phyloP scores from a whole-genome alignment of 2,888 invertebrate genomes.

The Pteria penguin region DNA sequence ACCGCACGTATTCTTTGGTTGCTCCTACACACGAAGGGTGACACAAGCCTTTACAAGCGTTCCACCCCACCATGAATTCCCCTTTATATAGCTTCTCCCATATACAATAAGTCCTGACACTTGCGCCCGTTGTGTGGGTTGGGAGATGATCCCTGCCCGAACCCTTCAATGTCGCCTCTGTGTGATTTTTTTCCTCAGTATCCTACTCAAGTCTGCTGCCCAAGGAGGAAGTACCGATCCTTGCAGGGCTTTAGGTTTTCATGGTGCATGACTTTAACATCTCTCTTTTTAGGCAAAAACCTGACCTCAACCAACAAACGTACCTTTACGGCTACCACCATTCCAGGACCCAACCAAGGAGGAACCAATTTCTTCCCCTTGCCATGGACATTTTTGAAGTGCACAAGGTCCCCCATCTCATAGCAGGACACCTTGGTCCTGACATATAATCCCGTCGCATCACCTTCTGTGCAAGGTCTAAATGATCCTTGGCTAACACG shows the following conservation, averaged over 20 bases:
- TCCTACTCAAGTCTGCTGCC: not conserved
- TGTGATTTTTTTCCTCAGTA: no score
- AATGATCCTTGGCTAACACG: no score
- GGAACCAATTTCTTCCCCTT: not conserved
- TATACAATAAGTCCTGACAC: not conserved
- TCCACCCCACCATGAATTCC: not conserved
- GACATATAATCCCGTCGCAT: not conserved
- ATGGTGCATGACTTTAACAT: not conserved
- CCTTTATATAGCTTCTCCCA: not conserved
- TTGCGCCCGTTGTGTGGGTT: no score
- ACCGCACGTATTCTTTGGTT: not conserved
- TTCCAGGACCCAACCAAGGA: not conserved
- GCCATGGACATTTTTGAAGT: no score
- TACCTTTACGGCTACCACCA: not conserved
- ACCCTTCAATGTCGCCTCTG: no score
- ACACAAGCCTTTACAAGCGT: not conserved
- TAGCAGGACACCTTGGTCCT: not conserved
- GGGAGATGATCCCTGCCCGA: no score
- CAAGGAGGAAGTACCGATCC: not conserved
- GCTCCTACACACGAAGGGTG: not conserved
- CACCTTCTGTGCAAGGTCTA: not conserved
- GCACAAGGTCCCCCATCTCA: not conserved
- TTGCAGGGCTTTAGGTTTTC: conserved; percentile 1
- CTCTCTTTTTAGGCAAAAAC: not conserved
- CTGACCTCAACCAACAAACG: not conserved